Conservation (phyloP, 1,140 invertebrate genomes). For the Tetragonula clypearis region DNA sequence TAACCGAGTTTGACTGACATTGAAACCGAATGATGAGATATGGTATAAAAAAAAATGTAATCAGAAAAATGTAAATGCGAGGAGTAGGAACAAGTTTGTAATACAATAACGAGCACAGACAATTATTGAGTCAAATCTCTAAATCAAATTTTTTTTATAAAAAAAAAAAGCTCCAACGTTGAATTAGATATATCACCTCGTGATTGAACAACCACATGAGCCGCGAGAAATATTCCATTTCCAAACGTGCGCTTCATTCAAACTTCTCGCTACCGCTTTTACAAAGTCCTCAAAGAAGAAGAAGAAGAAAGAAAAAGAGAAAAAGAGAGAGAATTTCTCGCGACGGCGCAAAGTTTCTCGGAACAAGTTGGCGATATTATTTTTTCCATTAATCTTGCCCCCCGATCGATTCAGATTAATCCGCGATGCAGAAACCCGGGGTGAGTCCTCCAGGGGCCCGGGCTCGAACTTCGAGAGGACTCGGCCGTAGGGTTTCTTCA, state of each 20-base stretch:
- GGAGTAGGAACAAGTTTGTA: too few relatives aligned
- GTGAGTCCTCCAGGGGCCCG: background rate
- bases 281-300: background rate
- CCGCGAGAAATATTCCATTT: too few relatives aligned
- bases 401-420: background rate
- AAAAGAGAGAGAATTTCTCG: background rate
- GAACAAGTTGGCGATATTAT: background rate
- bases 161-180: too few relatives aligned
- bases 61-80: too few relatives aligned
- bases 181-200: too few relatives aligned
- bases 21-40: too few relatives aligned
- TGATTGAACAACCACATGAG: too few relatives aligned
- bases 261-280: background rate
- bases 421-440: background rate
- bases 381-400: slow-evolving; percentile 1
- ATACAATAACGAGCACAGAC: too few relatives aligned
- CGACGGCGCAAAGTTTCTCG: background rate
- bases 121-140: too few relatives aligned
- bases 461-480: background rate
- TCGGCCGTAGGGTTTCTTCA: background rate
- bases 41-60: too few relatives aligned
- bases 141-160: too few relatives aligned
- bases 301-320: background rate
- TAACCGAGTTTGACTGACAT: too few relatives aligned
- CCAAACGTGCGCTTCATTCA: background rate